Conservation (phyloP, 2,888 invertebrate species). For the Clanis bilineata region DNA sequence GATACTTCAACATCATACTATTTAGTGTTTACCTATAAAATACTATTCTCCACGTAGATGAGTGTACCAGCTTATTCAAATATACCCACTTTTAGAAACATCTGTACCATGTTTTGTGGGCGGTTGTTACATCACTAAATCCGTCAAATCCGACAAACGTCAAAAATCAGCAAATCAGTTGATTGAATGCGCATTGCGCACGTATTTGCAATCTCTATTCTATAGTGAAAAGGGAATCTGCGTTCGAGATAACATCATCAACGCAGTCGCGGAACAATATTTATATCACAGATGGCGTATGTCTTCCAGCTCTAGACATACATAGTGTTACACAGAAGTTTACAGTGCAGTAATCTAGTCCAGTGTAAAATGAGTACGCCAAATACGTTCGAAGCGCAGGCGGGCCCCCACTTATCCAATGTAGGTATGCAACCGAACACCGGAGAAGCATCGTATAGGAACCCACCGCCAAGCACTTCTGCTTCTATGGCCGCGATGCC, state of each 20-base stretch:
- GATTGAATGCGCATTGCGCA: neutral
- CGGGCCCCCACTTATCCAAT: constrained; percentile 54
- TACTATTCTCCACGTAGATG: no score
- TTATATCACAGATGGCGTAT: constrained; percentile 34
- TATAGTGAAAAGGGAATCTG: neutral
- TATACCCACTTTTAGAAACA: no score
- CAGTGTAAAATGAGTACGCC: constrained; percentile 59
- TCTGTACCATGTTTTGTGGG: no score
- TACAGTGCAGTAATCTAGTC: constrained; percentile 31
- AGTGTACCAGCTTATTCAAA: no score
- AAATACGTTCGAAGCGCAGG: constrained; percentile 52
- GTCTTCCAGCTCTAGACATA: constrained; percentile 38
- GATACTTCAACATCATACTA: no score
- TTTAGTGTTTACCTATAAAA: no score
- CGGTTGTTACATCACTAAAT: no score
- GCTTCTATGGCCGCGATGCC: constrained; percentile 29
- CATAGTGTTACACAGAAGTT: constrained; percentile 28
- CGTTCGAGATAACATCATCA: neutral
- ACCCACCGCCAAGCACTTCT: constrained; percentile 53
- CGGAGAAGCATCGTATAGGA: constrained; percentile 47
- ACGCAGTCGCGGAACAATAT: neutral
- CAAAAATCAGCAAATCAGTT: neutral
- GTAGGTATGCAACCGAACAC: constrained; percentile 38
- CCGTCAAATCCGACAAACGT: no score
- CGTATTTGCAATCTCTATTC: neutral